Evolutionary conservation across 2,888 invertebrate species (phyloP).

Genomic region (Xylocampa areola): DNA sequence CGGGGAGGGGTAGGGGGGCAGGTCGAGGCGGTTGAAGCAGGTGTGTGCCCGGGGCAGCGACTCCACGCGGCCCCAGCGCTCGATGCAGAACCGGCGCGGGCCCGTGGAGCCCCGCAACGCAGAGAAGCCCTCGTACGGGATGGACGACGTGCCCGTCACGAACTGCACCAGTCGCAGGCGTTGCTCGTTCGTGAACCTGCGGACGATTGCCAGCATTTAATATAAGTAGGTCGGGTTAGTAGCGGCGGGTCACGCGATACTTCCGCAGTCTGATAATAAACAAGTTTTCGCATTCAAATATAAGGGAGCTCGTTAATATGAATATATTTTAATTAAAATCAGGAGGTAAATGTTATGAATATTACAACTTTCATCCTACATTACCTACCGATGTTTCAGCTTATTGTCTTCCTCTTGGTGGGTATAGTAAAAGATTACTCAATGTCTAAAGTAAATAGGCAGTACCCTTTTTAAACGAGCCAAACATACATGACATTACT

Average conservation of each 20-base stretch:
- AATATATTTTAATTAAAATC: no score
- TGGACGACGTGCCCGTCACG: constrained; percentile 99
- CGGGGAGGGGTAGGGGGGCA: constrained; percentile 98
- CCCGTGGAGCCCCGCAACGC: constrained; percentile 98
- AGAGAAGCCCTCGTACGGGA: constrained; percentile 99
- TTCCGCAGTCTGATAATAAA: constrained; percentile 19
- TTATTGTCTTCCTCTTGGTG: no score
- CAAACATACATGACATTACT: no score
- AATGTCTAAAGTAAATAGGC: no score
- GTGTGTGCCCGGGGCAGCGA: constrained; percentile 98
- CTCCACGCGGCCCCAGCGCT: constrained; percentile 98
- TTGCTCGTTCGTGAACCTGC: constrained; percentile 97
- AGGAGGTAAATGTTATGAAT: no score
- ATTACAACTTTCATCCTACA: no score
- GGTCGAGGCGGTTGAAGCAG: constrained; percentile 98
- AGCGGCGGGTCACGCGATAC: neutral
- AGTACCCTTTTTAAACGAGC: no score
- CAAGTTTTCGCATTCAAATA: neutral
- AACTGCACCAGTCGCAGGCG: constrained; percentile 97
- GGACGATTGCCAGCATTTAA: constrained; percentile 23
- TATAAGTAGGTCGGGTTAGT: constrained; percentile 2
- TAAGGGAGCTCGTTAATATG: no score
- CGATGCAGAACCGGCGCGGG: constrained; percentile 98
- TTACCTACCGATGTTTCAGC: no score
- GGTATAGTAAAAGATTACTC: no score